Evolutionary conservation across 2,797 vertebrate species (phyloP).

Genomic region (Enteromius argenteus): DNA sequence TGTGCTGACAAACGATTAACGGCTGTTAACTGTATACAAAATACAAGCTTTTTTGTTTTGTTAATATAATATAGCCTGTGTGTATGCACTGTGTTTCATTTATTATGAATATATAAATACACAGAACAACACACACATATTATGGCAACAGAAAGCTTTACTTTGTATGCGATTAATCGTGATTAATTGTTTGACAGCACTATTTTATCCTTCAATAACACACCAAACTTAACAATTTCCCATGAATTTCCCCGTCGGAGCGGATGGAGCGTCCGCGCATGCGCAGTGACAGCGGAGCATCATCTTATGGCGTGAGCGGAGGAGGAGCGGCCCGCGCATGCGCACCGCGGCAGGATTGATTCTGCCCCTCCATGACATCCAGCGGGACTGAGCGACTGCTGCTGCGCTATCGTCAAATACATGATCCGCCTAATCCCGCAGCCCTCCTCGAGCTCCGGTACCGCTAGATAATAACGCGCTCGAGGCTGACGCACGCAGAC

Average conservation of each 20-base stretch:
- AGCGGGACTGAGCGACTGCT: constrained; percentile 40
- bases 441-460: constrained; percentile 68
- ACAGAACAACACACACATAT: no score
- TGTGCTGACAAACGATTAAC: no score
- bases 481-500: not conserved
- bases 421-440: constrained; percentile 75
- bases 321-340: constrained; percentile 54
- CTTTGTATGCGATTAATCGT: no score
- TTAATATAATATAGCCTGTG: no score
- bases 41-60: no score
- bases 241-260: no score
- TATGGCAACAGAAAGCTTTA: no score
- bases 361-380: constrained; percentile 48
- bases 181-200: no score
- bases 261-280: not conserved
- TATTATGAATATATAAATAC: no score
- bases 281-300: constrained; percentile 8
- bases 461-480: constrained; percentile 54
- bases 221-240: not conserved
- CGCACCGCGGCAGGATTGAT: constrained; percentile 34
- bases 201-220: no score
- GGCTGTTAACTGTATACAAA: no score
- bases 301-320: constrained; percentile 15
- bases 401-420: constrained; percentile 55
- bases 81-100: no score